These are phyloP conservation scores for Nomada fucata DNA, from an alignment of 2,888 invertebrate species.

Conservation along the genomic window DNA sequence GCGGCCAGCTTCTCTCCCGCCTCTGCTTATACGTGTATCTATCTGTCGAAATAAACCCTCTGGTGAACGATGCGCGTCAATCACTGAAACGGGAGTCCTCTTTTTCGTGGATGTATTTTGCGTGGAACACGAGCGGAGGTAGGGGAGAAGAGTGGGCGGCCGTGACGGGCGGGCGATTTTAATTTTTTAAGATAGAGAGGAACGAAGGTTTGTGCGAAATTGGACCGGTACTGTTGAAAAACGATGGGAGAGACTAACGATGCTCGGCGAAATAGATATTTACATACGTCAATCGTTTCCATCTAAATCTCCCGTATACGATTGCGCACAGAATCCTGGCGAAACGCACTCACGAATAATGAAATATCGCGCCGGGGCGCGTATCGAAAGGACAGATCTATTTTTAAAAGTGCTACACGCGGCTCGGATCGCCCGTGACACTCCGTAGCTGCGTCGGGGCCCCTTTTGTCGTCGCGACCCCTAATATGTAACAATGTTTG, in stretches of 20 bases:
- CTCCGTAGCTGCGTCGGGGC: conserved; percentile 23
- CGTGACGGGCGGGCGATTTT: no score
- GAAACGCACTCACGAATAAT: no score
- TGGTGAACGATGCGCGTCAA: neutral
- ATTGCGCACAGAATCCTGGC: no score
- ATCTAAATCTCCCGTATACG: no score
- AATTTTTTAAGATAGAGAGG: no score
- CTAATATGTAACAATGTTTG: conserved; percentile 65
- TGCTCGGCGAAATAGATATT: no score
- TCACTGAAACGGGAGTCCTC: conserved; percentile 2
- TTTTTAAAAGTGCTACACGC: conserved; percentile 13
- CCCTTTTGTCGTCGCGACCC: conserved; percentile 42
- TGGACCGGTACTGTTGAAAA: no score
- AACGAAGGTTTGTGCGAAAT: no score
- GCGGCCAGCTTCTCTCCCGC: conserved; percentile 21
- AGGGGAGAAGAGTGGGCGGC: no score
- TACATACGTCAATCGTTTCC: no score
- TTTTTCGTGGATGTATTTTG: conserved; percentile 4
- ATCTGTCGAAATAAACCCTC: conserved; percentile 34
- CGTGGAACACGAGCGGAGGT: neutral
- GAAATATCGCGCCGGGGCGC: neutral
- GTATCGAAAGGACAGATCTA: neutral
- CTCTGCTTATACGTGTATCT: neutral
- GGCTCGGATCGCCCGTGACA: neutral
- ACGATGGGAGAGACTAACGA: no score